A percentile compares a stretch with the other conserved stretches of the same genome.
These are phyloP conservation scores for Prinia subflava DNA, from an alignment of 2,113 vertebrate genomes.

Conservation along the genomic window DNA sequence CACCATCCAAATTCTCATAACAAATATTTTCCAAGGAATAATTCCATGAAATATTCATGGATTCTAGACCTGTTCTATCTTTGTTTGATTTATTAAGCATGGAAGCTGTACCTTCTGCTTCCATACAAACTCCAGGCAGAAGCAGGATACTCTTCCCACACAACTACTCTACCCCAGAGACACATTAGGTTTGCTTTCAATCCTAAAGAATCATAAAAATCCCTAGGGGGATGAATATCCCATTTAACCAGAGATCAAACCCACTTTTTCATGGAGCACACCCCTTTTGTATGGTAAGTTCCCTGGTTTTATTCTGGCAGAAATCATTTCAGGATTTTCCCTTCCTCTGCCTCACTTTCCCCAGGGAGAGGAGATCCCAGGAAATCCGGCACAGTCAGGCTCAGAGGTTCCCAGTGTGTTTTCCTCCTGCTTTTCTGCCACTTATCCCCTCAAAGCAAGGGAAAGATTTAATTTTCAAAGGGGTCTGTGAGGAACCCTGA, in stretches of 20 bases:
- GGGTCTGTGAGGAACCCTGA: not conserved
- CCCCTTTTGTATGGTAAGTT: accelerated
- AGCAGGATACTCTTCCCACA: not conserved
- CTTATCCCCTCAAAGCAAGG: not conserved
- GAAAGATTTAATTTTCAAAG: not conserved
- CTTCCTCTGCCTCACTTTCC: not conserved
- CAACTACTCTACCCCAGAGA: not conserved
- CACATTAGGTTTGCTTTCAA: not conserved
- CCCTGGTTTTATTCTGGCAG: not conserved
- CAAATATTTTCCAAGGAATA: not conserved
- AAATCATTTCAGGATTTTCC: not conserved
- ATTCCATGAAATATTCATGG: not conserved
- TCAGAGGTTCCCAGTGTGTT: not conserved
- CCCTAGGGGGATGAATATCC: not conserved
- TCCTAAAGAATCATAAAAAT: not conserved
- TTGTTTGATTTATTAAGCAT: not conserved
- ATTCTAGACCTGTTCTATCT: not conserved
- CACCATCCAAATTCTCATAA: not conserved
- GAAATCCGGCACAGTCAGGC: not conserved
- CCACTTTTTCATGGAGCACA: not conserved
- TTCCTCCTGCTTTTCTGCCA: not conserved
- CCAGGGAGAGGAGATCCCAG: not conserved
- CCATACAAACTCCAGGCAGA: not conserved
- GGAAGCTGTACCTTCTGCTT: not conserved
- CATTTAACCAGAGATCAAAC: not conserved